Evolutionary conservation across 1,140 invertebrate species (phyloP).

Genomic region (Drosophila busckii): DNA sequence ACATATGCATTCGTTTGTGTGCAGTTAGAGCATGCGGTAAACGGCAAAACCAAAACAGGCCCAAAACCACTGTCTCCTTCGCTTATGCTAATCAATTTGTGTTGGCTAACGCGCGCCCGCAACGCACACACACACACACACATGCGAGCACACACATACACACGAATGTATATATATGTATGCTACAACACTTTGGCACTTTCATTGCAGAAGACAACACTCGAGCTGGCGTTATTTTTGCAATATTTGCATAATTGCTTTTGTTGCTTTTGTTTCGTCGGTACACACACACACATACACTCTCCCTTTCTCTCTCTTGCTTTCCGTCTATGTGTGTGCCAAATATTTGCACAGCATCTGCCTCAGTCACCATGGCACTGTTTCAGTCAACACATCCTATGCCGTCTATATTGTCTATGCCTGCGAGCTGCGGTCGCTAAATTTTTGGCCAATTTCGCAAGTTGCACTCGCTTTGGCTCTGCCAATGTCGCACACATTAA

Average conservation of each 20-base stretch:
- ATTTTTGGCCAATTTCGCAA: slow-evolving; percentile 56
- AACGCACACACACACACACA: slow-evolving; percentile 1
- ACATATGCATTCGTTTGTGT: neutral
- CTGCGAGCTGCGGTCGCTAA: slow-evolving; percentile 25
- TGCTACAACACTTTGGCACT: slow-evolving; percentile 6
- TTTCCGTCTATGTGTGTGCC: slow-evolving; percentile 20
- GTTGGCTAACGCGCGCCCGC: slow-evolving; percentile 27
- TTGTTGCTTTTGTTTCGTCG: slow-evolving; percentile 53
- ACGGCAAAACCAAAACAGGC: slow-evolving; percentile 16
- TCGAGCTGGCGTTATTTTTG: slow-evolving; percentile 51
- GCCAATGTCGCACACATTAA: slow-evolving; percentile 32
- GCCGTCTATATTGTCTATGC: too few relatives aligned
- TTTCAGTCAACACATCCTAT: slow-evolving; percentile 12
- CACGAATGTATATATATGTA: neutral
- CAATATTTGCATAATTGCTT: slow-evolving; percentile 64
- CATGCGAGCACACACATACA: slow-evolving; percentile 4
- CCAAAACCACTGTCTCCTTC: slow-evolving; percentile 23
- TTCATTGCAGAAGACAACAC: slow-evolving; percentile 10
- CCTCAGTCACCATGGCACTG: neutral
- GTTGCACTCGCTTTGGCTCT: slow-evolving; percentile 25
- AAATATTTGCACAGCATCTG: slow-evolving; percentile 47
- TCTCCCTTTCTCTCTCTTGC: too few relatives aligned
- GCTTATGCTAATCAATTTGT: slow-evolving; percentile 55
- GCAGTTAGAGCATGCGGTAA: slow-evolving; percentile 10
- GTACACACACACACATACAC: too few relatives aligned